Percentiles rank a stretch among this genome's conserved stretches.
phyloP scores from a whole-genome alignment of 2,113 vertebrate species.

The Solea senegalensis region DNA sequence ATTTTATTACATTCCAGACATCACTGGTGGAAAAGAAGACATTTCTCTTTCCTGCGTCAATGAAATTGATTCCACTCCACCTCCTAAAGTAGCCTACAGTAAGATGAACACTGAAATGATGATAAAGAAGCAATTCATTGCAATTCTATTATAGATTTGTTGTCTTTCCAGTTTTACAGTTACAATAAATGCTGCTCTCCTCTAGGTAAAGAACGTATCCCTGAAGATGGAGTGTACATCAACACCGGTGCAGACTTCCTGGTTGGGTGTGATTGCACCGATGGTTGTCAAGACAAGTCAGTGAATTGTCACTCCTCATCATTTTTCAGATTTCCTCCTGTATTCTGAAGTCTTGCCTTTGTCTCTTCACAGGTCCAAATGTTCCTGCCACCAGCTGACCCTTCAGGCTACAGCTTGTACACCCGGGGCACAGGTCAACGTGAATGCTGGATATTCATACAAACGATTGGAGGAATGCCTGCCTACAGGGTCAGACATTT shows the following conservation, averaged over 20 bases:
- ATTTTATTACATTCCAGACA: slow-evolving; percentile 94
- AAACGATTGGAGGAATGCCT: slow-evolving; percentile 96
- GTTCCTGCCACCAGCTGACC: slow-evolving; percentile 95
- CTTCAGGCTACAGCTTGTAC: slow-evolving; percentile 93
- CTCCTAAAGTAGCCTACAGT: slow-evolving; percentile 95
- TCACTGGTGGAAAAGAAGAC: slow-evolving; percentile 91
- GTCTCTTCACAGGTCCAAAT: slow-evolving; percentile 85
- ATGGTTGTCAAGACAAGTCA: slow-evolving; percentile 96
- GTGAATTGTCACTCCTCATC: slow-evolving; percentile 35
- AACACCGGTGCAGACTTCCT: slow-evolving; percentile 93
- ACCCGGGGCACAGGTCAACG: slow-evolving; percentile 91
- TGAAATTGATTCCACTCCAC: slow-evolving; percentile 91
- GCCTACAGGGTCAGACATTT: slow-evolving; percentile 89
- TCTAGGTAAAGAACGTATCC: slow-evolving; percentile 89
- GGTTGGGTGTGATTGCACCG: slow-evolving; percentile 95
- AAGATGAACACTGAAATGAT: slow-evolving; percentile 50
- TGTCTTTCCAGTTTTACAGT: not conserved
- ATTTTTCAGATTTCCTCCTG: not conserved
- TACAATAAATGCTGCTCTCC: not conserved
- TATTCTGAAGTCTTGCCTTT: not conserved
- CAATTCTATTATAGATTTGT: not conserved
- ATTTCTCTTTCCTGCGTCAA: slow-evolving; percentile 96
- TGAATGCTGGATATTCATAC: slow-evolving; percentile 88
- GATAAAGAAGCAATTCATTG: not conserved
- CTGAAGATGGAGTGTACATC: slow-evolving; percentile 93